These are phyloP conservation scores for Papilio glaucus DNA, from an alignment of 1,140 invertebrate species.

Conservation along the genomic window DNA sequence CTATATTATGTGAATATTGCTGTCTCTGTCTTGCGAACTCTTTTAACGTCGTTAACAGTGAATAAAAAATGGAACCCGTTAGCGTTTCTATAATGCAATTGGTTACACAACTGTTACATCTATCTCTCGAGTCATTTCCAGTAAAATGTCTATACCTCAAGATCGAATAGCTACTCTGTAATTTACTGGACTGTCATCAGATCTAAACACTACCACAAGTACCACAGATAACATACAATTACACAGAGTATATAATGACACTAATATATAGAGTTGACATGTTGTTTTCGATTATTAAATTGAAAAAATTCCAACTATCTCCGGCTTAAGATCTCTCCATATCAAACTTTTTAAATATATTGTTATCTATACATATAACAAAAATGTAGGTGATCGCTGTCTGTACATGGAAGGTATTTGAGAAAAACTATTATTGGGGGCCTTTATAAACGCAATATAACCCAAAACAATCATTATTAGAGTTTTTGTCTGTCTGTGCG, in stretches of 20 bases:
- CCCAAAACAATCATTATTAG: no score
- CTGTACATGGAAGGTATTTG: no score
- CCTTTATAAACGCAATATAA: no score
- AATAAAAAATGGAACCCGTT: neutral
- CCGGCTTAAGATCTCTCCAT: neutral
- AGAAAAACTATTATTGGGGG: no score
- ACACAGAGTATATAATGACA: neutral
- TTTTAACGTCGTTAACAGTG: no score
- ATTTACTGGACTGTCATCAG: neutral
- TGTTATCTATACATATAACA: no score
- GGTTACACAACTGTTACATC: neutral
- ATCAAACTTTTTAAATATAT: neutral
- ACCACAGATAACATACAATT: neutral
- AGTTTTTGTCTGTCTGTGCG: no score
- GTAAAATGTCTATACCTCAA: slow-evolving; percentile 1
- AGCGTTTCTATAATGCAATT: neutral
- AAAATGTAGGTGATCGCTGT: no score
- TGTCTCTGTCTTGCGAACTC: no score
- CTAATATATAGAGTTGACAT: neutral
- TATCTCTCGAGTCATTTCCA: neutral
- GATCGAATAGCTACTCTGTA: neutral
- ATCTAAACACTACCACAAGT: neutral
- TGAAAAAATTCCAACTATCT: neutral
- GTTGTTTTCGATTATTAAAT: neutral
- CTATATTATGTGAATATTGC: no score